phyloP scores from a whole-genome alignment of 2,888 invertebrate species.

The Clitarchus hookeri region DNA sequence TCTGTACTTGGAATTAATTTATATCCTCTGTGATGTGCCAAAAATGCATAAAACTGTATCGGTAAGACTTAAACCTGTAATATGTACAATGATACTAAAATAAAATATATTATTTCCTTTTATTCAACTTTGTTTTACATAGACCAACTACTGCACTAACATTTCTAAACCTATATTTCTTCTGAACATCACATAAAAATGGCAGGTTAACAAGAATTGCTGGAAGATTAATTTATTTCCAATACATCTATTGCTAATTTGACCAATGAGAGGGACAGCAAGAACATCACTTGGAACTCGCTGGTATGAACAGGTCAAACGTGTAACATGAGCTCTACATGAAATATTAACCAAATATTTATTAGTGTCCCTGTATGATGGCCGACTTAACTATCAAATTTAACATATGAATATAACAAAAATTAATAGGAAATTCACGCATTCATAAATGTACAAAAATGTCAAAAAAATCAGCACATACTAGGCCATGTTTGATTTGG shows the following conservation, averaged over 20 bases:
- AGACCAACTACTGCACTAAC: neutral
- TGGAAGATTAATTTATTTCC: neutral
- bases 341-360: neutral
- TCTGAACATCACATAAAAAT: conserved; percentile 5
- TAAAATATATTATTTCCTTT: neutral
- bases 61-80: too few relatives aligned
- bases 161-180: neutral
- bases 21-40: too few relatives aligned
- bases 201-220: neutral
- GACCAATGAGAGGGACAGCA: conserved; percentile 14
- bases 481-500: neutral
- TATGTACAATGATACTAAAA: too few relatives aligned
- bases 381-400: neutral
- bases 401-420: neutral
- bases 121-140: neutral
- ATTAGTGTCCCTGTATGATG: neutral
- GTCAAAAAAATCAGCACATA: neutral
- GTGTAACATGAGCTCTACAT: neutral
- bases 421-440: neutral
- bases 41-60: too few relatives aligned
- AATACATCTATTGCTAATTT: neutral
- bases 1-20: too few relatives aligned
- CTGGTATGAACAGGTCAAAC: neutral
- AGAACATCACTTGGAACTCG: conserved; percentile 6
- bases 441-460: neutral